Evolutionary conservation across 2,888 invertebrate genomes (phyloP).

Genomic region (Andrena dorsata): DNA sequence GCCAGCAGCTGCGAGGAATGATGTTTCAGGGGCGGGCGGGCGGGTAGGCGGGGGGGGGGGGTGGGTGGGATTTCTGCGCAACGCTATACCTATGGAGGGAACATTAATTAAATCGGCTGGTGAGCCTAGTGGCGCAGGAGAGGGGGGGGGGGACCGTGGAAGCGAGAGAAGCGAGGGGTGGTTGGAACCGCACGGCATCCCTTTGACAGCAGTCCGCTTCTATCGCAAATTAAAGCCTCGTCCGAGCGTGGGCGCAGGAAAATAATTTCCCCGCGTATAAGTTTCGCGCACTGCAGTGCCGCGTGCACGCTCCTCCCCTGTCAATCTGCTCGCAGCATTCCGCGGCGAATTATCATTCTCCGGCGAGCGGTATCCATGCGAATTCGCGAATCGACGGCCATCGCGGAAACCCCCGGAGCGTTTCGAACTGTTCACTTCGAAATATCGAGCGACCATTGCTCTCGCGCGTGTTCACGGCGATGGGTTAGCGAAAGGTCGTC

Average conservation of each 20-base stretch:
- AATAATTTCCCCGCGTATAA: constrained; percentile 66
- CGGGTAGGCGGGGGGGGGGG: too few species aligned
- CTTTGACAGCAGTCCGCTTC: constrained; percentile 75
- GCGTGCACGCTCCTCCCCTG: constrained; percentile 39
- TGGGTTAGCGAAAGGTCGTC: too few species aligned
- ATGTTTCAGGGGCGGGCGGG: constrained; percentile 49
- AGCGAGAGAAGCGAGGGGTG: constrained; percentile 29
- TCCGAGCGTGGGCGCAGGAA: constrained; percentile 57
- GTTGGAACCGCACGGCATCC: constrained; percentile 66
- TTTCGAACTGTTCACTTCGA: too few species aligned
- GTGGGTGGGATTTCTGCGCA: constrained; percentile 25
- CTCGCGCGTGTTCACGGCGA: too few species aligned
- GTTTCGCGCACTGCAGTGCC: constrained; percentile 27
- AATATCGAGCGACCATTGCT: too few species aligned
- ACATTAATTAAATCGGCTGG: constrained; percentile 77
- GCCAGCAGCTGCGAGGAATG: constrained; percentile 54
- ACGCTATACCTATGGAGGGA: constrained; percentile 60
- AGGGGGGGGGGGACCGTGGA: constrained; percentile 19
- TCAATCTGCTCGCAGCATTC: constrained; percentile 49
- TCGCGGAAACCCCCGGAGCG: too few species aligned
- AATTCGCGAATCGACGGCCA: constrained; percentile 6
- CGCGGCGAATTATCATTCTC: constrained; percentile 51
- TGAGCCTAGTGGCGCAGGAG: constrained; percentile 36
- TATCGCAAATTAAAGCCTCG: constrained; percentile 76
- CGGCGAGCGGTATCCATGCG: constrained; percentile 21